These are phyloP conservation scores for Heliconius himera DNA, from an alignment of 1,140 invertebrate genomes.

Conservation along the genomic window DNA sequence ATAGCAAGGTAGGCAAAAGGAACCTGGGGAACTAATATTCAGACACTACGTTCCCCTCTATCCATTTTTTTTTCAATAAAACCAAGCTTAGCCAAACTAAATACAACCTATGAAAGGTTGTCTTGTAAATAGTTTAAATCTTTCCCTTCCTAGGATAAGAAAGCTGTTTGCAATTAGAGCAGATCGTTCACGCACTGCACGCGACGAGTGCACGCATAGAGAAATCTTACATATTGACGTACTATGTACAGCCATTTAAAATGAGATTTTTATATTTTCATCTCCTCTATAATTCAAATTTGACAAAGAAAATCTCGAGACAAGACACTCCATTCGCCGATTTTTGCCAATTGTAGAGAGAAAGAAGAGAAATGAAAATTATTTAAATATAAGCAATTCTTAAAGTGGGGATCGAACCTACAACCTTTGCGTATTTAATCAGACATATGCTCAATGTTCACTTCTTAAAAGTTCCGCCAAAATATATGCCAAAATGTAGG, in stretches of 20 bases:
- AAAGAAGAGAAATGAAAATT: no score
- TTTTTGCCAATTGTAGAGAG: no score
- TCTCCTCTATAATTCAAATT: not conserved
- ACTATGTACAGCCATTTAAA: slow-evolving; percentile 10
- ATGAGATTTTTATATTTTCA: not conserved
- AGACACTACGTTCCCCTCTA: no score
- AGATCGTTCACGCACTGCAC: slow-evolving; percentile 41
- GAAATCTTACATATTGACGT: slow-evolving; percentile 30
- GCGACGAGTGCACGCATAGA: slow-evolving; percentile 31
- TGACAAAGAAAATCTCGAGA: not conserved
- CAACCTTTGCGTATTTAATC: no score
- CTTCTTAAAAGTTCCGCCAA: not conserved
- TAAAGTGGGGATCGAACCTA: no score
- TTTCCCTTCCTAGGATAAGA: slow-evolving; percentile 29
- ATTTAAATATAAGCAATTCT: no score
- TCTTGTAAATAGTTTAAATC: not conserved
- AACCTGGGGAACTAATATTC: no score
- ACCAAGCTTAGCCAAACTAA: no score
- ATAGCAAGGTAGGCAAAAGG: no score
- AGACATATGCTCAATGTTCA: no score
- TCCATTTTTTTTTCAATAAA: no score
- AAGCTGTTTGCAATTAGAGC: slow-evolving; percentile 41
- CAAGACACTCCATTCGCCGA: no score
- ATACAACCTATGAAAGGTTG: not conserved
- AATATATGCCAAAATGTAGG: not conserved